A percentile compares a stretch with the other conserved stretches of the same genome.
phyloP scores from a whole-genome alignment of 2,888 invertebrate species.

The Drosophila maculinotata region DNA sequence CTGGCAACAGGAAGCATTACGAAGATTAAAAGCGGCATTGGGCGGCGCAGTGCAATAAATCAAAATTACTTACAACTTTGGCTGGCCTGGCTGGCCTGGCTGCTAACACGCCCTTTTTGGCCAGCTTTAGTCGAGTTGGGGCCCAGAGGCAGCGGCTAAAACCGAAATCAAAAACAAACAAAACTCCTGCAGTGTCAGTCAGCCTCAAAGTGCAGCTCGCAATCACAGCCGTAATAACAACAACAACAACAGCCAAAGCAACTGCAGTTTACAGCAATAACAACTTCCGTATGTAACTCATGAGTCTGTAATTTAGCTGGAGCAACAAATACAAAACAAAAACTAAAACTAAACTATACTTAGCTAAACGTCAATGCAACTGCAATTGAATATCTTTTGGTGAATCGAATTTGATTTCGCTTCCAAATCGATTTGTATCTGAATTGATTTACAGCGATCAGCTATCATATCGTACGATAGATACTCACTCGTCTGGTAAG shows the following conservation, averaged over 20 bases:
- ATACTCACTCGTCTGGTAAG: conserved; percentile 26
- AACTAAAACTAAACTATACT: conserved; percentile 13
- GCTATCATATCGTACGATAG: too few species aligned
- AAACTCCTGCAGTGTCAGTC: conserved; percentile 27
- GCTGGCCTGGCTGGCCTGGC: conserved; percentile 18
- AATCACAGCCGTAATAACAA: conserved; percentile 54
- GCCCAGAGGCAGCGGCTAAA: not conserved
- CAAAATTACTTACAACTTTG: conserved; percentile 60
- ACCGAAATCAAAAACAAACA: conserved; percentile 11
- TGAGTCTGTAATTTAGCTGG: conserved; percentile 62
- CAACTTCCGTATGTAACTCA: conserved; percentile 66
- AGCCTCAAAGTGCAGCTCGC: conserved; percentile 40
- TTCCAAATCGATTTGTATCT: conserved; percentile 8
- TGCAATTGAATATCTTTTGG: conserved; percentile 53
- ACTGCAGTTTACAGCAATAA: conserved; percentile 25
- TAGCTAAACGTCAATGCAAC: conserved; percentile 24
- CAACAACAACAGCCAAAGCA: conserved; percentile 26
- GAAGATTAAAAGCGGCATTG: conserved; percentile 41
- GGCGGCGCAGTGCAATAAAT: conserved; percentile 58
- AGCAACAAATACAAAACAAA: conserved; percentile 38
- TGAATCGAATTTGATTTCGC: conserved; percentile 32
- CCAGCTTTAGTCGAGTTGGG: conserved; percentile 3
- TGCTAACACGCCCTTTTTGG: conserved; percentile 63
- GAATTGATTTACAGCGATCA: conserved; percentile 19
- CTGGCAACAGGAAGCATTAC: conserved; percentile 63